A percentile compares a stretch with the other conserved stretches of the same genome.
phyloP scores from a whole-genome alignment of 92 coral and sea anemone species.

The Paragorgia papillata region DNA sequence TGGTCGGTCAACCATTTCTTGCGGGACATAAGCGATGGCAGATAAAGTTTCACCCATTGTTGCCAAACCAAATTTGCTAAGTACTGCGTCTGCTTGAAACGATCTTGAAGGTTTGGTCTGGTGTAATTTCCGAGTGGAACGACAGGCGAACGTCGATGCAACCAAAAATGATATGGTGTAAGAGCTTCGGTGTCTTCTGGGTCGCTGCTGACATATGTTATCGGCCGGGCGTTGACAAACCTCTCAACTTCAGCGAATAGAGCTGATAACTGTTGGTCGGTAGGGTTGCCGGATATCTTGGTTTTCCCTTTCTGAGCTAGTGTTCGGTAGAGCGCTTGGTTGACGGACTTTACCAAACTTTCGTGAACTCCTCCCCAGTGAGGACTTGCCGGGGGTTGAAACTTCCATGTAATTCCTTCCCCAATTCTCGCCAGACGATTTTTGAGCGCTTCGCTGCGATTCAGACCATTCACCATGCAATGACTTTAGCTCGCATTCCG shows the following conservation, averaged over 20 bases:
- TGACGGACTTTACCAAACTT: conserved; percentile 33
- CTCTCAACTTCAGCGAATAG: conserved; percentile 56
- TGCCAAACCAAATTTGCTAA: conserved; percentile 58
- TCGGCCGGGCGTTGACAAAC: conserved; percentile 60
- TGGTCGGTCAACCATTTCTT: conserved; percentile 58
- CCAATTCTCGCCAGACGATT: conserved; percentile 27
- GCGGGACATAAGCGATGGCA: conserved; percentile 57
- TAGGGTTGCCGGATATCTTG: conserved; percentile 6
- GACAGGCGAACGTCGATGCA: conserved; percentile 47
- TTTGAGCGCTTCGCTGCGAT: neutral
- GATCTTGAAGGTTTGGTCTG: conserved; percentile 28
- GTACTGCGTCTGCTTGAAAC: conserved; percentile 28
- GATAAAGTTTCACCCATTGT: conserved; percentile 49
- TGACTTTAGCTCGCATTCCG: conserved; percentile 5
- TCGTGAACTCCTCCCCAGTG: conserved; percentile 46
- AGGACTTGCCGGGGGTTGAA: conserved; percentile 41
- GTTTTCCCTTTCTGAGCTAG: neutral
- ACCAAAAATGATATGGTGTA: conserved; percentile 61
- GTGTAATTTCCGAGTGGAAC: conserved; percentile 39
- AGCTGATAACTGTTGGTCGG: conserved; percentile 30
- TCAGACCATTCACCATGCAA: conserved; percentile 19
- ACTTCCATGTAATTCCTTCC: conserved; percentile 31
- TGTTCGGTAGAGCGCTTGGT: conserved; percentile 26
- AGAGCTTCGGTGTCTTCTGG: conserved; percentile 63
- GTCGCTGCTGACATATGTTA: conserved; percentile 60